Base-by-base conservation (phyloP, 2,888 invertebrate genomes). In the Xestia xanthographa region DNA sequence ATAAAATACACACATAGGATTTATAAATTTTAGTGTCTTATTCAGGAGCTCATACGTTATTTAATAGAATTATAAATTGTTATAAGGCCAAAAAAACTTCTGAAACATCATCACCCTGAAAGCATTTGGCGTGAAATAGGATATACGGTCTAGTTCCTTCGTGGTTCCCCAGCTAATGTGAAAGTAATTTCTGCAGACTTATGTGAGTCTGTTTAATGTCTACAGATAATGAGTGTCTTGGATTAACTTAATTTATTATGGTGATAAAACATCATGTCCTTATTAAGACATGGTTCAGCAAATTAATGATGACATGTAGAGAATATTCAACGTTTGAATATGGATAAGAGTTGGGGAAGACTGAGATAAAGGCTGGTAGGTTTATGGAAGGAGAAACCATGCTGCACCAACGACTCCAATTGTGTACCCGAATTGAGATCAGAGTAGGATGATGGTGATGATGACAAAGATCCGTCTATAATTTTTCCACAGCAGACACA, bases 121-220 rank as follows among this genome's bases (percentile, higher is more conserved):
- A 78, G 63, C 71, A 70, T 78, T 77, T 41, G 56, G 70, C 71
- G 70, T 77, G 70, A 77, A 78, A 71, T 78, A 41, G 48, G 63
- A 65, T 56, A 78, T 48, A 70, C 63, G 77, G 63, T 70, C 71
- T 65, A 65, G 45, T 70, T 65, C 8, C 41, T 56, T 29, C 11
- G 56, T 41, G 48, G 41, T 56, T 45, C 34, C 56, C 53, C 48
- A 22, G 63, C 56, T 58, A 78, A 71, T 78, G 20, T 65, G 48
- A 22, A 78, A 65, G 41, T 70, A 70, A 77, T 78, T 70, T 70
- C 56, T 41, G 41, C 29, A 41, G 26, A 34, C 34, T 48, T 70
- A 65, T 53, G 8, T 48, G n/a, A 45, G n/a, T 12, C 77, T 53
- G 77, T 29, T 63, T 78, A 65, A 78, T 65, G 70, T 78, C 43